Percentiles rank a stretch among this genome's conserved stretches.
Conservation (phyloP, 2,797 vertebrate species). For the Balearica regulorum region DNA sequence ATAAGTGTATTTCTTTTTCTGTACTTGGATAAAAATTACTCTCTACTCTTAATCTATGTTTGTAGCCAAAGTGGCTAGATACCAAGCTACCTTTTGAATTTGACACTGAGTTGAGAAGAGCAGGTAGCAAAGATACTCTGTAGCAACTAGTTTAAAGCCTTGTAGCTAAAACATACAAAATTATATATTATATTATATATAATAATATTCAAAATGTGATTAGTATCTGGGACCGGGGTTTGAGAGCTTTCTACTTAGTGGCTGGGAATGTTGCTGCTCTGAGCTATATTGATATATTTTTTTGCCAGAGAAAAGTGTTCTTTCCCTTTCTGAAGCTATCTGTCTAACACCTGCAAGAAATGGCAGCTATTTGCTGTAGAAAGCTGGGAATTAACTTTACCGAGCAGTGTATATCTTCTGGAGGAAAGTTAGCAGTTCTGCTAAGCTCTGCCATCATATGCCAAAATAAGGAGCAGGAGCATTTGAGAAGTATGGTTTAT, state of each 20-base stretch:
- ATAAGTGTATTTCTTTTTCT: not conserved
- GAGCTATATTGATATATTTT: not conserved
- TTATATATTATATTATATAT: not conserved
- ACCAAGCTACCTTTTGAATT: not conserved
- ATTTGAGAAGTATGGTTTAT: constrained; percentile 4
- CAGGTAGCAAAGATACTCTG: not conserved
- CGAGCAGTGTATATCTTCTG: not conserved
- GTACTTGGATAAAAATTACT: not conserved
- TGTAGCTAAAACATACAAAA: not conserved
- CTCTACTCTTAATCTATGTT: not conserved
- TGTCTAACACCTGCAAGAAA: not conserved
- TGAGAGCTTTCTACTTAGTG: not conserved
- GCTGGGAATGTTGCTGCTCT: not conserved
- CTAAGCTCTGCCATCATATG: not conserved
- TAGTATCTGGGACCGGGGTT: not conserved
- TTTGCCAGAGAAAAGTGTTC: not conserved
- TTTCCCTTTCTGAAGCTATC: not conserved
- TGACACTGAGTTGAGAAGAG: not conserved
- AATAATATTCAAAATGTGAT: not conserved
- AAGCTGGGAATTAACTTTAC: not conserved
- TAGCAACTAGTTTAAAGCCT: not conserved
- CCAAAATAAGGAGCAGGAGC: not conserved
- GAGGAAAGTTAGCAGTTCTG: not conserved
- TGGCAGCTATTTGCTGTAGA: not conserved
- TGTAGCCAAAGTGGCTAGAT: not conserved